These are phyloP conservation scores for Uropetala carovei DNA, from an alignment of 2,888 invertebrate species.

Conservation along the genomic window DNA sequence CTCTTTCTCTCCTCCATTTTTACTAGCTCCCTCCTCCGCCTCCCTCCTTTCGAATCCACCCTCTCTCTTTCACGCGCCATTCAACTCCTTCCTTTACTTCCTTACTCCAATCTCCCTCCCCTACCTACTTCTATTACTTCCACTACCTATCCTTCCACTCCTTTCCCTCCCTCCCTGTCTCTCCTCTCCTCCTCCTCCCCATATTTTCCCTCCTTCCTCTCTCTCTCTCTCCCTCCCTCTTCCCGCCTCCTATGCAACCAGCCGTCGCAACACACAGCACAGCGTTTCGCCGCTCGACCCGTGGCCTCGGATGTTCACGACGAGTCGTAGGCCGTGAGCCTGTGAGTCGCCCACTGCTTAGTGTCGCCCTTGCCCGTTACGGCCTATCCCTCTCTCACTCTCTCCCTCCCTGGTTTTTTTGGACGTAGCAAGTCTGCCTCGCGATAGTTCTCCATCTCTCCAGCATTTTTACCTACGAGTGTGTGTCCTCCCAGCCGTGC, in stretches of 20 bases:
- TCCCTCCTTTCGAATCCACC: not conserved
- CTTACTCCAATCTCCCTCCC: too few relatives aligned
- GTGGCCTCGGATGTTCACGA: not conserved
- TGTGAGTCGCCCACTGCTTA: not conserved
- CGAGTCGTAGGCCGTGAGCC: slow-evolving; percentile 5
- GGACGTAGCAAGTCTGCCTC: too few relatives aligned
- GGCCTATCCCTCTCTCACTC: not conserved
- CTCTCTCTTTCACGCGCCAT: not conserved
- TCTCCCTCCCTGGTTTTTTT: not conserved
- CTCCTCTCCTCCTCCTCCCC: not conserved
- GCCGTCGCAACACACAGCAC: slow-evolving; percentile 6
- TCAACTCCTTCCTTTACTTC: too few relatives aligned
- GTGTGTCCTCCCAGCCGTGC: not conserved
- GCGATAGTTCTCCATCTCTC: not conserved
- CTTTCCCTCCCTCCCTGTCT: not conserved
- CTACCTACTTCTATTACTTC: not conserved
- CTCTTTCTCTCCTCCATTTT: not conserved
- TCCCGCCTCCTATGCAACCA: slow-evolving; percentile 22
- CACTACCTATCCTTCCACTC: slow-evolving; percentile 15
- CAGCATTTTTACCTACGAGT: not conserved
- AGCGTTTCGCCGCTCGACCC: slow-evolving; percentile 12
- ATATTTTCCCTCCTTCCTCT: not conserved
- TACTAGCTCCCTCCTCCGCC: not conserved
- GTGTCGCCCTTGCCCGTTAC: not conserved
- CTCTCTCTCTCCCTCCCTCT: not conserved